Conservation (phyloP, 2,888 invertebrate genomes). For the Zootermopsis nevadensis region DNA sequence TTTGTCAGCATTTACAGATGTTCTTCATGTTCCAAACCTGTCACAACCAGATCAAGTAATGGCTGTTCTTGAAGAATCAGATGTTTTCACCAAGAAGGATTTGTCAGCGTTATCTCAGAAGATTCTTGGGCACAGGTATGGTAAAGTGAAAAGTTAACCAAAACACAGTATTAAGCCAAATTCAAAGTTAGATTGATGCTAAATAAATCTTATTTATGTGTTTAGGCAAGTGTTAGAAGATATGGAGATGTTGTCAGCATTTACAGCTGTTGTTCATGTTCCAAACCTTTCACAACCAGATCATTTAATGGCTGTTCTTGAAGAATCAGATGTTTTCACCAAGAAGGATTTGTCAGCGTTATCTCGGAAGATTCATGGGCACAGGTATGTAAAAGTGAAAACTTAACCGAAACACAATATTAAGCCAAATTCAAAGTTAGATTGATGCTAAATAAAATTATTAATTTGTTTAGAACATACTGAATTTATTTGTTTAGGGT, state of each 20-base stretch:
- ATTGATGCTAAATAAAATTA: neutral
- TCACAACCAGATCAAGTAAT: conserved; percentile 86
- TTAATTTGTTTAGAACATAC: neutral
- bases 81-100: conserved; percentile 82
- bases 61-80: conserved; percentile 83
- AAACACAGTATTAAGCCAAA: neutral
- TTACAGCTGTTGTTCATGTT: conserved; percentile 91
- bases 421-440: neutral
- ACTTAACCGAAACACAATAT: neutral
- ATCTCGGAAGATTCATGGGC: conserved; percentile 79
- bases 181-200: neutral
- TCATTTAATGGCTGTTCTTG: conserved; percentile 84
- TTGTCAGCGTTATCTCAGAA: conserved; percentile 78
- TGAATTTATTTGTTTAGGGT: conserved; percentile 69
- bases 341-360: conserved; percentile 80
- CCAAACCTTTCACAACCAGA: conserved; percentile 89
- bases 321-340: conserved; percentile 82
- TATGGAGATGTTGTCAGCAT: conserved; percentile 94
- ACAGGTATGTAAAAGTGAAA: conserved; percentile 69
- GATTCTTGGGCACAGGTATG: conserved; percentile 81
- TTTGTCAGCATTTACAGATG: conserved; percentile 89
- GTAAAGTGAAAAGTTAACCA: conserved; percentile 43
- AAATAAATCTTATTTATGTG: conserved; percentile 41
- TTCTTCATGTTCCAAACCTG: conserved; percentile 92
- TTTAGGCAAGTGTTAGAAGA: conserved; percentile 90